Evolutionary conservation across 2,888 invertebrate genomes (phyloP).

Genomic region (Bellardia bayeri): DNA sequence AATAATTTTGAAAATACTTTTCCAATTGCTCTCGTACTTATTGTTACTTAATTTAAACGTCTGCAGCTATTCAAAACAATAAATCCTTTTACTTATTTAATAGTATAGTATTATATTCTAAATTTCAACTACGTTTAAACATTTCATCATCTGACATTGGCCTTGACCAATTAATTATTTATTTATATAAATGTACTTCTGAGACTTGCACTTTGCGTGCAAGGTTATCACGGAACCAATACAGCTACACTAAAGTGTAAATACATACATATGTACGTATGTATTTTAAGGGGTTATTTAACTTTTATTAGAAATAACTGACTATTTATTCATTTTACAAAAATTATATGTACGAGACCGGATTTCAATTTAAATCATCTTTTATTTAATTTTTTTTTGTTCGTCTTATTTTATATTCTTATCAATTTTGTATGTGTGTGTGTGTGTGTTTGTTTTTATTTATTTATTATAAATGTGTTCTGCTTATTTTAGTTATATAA

Average conservation of each 20-base stretch:
- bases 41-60: no score
- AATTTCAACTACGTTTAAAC: background rate
- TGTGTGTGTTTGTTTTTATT: background rate
- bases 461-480: background rate
- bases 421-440: conserved; percentile 22
- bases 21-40: no score
- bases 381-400: background rate
- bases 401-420: conserved; percentile 16
- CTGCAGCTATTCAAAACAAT: background rate
- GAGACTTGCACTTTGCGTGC: conserved; percentile 33
- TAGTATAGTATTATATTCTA: background rate
- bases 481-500: conserved; percentile 7
- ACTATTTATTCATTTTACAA: background rate
- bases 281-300: background rate
- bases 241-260: background rate
- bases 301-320: background rate
- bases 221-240: background rate
- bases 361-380: conserved; percentile 35
- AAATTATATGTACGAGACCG: background rate
- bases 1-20: no score
- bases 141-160: conserved; percentile 25
- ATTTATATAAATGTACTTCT: background rate
- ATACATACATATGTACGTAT: background rate
- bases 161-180: conserved; percentile 42
- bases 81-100: background rate